Evolutionary conservation across 2,113 vertebrate species (phyloP).

Genomic region (Oreochromis niloticus): DNA sequence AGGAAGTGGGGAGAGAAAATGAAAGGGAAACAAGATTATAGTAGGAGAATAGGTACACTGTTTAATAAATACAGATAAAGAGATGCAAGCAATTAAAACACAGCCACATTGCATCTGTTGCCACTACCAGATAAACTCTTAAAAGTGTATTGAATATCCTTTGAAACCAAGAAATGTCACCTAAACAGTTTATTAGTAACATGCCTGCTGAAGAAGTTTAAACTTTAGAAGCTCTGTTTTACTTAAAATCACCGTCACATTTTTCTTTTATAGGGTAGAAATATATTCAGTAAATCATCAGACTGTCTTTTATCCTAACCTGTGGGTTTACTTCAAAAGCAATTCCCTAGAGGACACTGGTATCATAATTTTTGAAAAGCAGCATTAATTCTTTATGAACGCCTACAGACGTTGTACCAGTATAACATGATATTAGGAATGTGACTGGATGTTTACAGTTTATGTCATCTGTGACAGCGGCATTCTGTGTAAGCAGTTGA

Average conservation of each 20-base stretch:
- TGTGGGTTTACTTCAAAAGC: not conserved
- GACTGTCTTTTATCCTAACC: not conserved
- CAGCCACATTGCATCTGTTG: not conserved
- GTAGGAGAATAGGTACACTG: not conserved
- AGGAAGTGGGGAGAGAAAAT: not conserved
- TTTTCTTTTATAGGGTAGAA: not conserved
- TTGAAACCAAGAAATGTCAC: not conserved
- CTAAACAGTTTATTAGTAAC: not conserved
- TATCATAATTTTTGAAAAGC: not conserved
- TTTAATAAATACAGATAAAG: not conserved
- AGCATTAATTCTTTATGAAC: not conserved
- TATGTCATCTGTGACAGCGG: not conserved
- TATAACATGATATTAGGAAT: not conserved
- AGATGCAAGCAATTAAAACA: not conserved
- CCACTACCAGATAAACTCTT: not conserved
- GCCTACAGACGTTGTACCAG: not conserved
- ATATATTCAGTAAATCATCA: not conserved
- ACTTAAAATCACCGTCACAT: not conserved
- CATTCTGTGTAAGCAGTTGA: not conserved
- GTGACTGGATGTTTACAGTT: not conserved
- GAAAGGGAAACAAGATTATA: not conserved
- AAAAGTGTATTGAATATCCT: not conserved
- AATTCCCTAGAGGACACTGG: not conserved
- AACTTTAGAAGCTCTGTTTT: not conserved
- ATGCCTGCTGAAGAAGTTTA: not conserved